A percentile compares a stretch with the other conserved stretches of the same genome.
Evolutionary conservation across 2,888 invertebrate species (phyloP).

Genomic region (Druceiella hillmani): DNA sequence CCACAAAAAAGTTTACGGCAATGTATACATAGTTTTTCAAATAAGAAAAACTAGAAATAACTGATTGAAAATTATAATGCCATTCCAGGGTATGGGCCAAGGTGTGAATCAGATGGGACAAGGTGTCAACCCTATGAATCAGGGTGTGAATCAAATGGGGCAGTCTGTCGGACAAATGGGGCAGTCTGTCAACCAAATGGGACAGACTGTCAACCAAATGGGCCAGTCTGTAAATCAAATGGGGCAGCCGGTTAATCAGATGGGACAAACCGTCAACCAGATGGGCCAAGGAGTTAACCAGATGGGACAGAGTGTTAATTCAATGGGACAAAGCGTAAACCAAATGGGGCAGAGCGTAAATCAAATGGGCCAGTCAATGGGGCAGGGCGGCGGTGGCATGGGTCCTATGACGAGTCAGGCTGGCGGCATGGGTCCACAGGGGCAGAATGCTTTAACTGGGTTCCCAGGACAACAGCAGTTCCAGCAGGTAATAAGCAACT

Average conservation of each 20-base stretch:
- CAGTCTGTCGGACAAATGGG: conserved; percentile 47
- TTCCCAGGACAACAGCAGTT: conserved; percentile 51
- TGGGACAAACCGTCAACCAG: conserved; percentile 33
- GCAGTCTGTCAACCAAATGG: conserved; percentile 47
- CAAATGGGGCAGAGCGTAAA: conserved; percentile 44
- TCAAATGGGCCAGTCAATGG: conserved; percentile 44
- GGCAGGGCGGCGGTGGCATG: conserved; percentile 45
- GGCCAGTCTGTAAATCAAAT: conserved; percentile 46
- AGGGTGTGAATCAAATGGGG: conserved; percentile 41
- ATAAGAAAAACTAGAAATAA: too few relatives aligned
- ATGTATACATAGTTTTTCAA: too few relatives aligned
- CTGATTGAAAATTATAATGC: conserved; percentile 20
- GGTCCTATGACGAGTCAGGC: conserved; percentile 51
- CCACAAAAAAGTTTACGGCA: too few relatives aligned
- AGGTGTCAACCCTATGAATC: conserved; percentile 39
- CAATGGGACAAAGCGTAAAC: conserved; percentile 47
- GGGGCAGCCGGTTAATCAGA: conserved; percentile 38
- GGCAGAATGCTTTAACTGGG: conserved; percentile 46
- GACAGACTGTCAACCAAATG: conserved; percentile 43
- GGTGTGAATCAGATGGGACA: conserved; percentile 34
- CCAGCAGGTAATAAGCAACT: conserved; percentile 37
- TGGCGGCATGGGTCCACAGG: conserved; percentile 50
- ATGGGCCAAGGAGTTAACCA: conserved; percentile 44
- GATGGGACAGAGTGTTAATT: conserved; percentile 43
- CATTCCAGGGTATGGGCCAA: conserved; percentile 38